Base-by-base conservation (phyloP, 2,888 invertebrate genomes). In the Acleris literana region DNA sequence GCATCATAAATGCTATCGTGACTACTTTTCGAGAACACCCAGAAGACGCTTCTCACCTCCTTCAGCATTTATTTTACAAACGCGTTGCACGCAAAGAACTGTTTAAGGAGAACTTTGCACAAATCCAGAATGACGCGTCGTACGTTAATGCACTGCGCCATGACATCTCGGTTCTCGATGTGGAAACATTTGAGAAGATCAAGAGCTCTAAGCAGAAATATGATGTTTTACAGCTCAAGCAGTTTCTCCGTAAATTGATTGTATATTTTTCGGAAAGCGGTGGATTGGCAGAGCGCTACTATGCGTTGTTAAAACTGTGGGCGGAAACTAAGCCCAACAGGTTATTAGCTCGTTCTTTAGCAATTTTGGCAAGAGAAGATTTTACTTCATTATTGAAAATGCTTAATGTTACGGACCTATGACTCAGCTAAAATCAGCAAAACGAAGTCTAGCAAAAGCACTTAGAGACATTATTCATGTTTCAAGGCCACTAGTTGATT, bases 231-330 rank as follows among this genome's bases (percentile, higher is more conserved):
- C 7, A 18, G 46, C 58, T 25, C 5, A 25, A 54, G 46, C 33
- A 39, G n/a, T 64, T 39, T 54, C 39, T 49, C 2, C 17, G 48
- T 48, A 64, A 64, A 13, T 39, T 64, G 11, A 20, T 18, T 4
- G 18, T 64, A 59, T 64, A 64, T 58, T 64, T 64, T 25, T 53
- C 59, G 1, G 64, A 64, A 48, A 33, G 39, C 7, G 59, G 54
- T 16, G 64, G 64, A 17, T 17, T 64, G 7, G 64, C 54, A 16
- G 53, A 54, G 9, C 20, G 54, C 16, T 59, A 48, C 25, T 59
- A 58, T 13, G n/a, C n/a, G 3, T 33, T 54, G 16, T 48, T 54
- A 1, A 59, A 46, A 7, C 3, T 1, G 9, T 20, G 46, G 33
- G 59, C 44, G 16, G 25, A 54, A 18, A 39, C 16, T 11, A 22